phyloP scores from a whole-genome alignment of 2,113 vertebrate species.

The Electrona antarctica region DNA sequence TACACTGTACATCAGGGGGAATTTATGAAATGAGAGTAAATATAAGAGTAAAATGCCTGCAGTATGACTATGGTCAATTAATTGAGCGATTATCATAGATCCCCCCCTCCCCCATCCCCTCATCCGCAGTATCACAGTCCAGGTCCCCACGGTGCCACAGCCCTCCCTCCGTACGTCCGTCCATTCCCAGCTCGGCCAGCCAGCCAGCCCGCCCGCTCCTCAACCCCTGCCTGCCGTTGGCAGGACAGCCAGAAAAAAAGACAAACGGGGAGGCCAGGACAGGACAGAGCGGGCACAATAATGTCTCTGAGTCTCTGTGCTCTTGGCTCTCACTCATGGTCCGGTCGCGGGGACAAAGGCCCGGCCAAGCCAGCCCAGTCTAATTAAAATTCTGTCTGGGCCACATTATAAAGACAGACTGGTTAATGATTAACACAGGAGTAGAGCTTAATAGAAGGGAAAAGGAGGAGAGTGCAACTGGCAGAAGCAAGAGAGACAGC shows the following conservation, averaged over 20 bases:
- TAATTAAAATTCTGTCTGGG: conserved; percentile 73
- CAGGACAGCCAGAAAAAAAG: conserved; percentile 55
- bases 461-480: conserved; percentile 31
- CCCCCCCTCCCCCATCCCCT: conserved; percentile 10
- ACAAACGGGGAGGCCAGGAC: conserved; percentile 52
- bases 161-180: conserved; percentile 18
- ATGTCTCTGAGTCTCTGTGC: conserved; percentile 35
- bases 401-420: conserved; percentile 58
- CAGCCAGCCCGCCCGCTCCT: conserved; percentile 26
- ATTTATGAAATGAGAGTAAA: too few relatives aligned
- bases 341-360: conserved; percentile 65
- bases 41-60: too few relatives aligned
- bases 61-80: neutral
- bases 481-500: conserved; percentile 5
- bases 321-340: conserved; percentile 67
- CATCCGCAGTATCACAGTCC: conserved; percentile 32
- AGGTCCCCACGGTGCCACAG: conserved; percentile 34
- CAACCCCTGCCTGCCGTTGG: conserved; percentile 50
- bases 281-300: neutral
- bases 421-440: conserved; percentile 68
- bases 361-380: conserved; percentile 60
- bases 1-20: too few relatives aligned
- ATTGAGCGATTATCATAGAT: conserved; percentile 66
- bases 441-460: conserved; percentile 52
- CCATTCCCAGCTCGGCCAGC: conserved; percentile 35